A percentile compares a stretch with the other conserved stretches of the same genome.
Conservation (phyloP, 1,140 invertebrate genomes). For the Phymorhynchus buccinoides region DNA sequence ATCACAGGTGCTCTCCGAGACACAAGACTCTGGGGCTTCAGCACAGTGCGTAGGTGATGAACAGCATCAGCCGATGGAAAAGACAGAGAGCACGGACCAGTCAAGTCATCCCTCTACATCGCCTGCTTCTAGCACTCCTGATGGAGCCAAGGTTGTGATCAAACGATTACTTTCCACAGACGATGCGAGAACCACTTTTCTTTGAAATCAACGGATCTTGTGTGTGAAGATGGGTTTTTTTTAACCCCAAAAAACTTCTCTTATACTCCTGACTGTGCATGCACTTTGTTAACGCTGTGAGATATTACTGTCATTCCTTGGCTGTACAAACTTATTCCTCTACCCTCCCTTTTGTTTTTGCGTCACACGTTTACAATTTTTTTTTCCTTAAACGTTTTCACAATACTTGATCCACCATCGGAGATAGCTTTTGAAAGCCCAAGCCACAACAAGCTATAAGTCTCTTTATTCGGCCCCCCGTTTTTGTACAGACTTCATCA, state of each 20-base stretch:
- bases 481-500: too few relatives aligned
- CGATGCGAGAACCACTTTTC: neutral
- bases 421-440: too few relatives aligned
- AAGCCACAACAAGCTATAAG: too few relatives aligned
- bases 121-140: neutral
- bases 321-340: too few relatives aligned
- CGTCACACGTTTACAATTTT: too few relatives aligned
- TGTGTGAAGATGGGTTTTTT: neutral
- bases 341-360: too few relatives aligned
- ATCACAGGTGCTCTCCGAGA: neutral
- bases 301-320: too few relatives aligned
- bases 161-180: slow-evolving; percentile 8
- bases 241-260: neutral
- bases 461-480: too few relatives aligned
- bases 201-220: neutral
- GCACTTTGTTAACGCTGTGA: neutral
- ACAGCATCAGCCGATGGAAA: neutral
- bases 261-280: neutral
- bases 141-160: neutral
- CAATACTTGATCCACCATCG: too few relatives aligned
- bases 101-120: neutral
- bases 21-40: neutral
- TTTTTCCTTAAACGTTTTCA: too few relatives aligned
- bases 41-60: neutral
- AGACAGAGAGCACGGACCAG: neutral